Conservation (phyloP, 1,140 invertebrate species). For the Sarcophaga bullata region DNA sequence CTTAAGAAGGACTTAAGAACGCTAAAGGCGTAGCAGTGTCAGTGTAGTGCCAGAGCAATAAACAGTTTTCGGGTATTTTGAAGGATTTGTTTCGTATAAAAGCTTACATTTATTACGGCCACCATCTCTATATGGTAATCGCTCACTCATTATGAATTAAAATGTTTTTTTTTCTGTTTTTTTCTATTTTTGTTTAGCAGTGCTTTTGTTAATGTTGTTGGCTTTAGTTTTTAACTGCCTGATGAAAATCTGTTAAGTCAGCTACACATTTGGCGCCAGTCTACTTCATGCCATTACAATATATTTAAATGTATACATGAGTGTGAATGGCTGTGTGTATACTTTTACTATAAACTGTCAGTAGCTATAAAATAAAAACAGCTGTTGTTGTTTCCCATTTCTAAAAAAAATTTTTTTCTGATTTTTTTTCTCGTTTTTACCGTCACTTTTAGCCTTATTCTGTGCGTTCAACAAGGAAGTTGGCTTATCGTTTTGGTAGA, state of each 20-base stretch:
- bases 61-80: no score
- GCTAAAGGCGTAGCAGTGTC: no score
- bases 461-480: no score
- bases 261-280: constrained; percentile 45
- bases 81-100: no score
- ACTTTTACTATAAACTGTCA: background rate
- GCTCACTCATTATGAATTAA: no score
- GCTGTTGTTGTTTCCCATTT: background rate
- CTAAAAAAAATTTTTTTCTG: no score
- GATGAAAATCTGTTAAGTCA: constrained; percentile 45
- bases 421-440: background rate
- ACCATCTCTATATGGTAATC: no score
- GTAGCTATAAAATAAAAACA: background rate
- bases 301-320: background rate
- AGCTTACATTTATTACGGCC: no score
- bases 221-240: background rate
- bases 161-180: background rate
- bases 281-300: constrained; percentile 34
- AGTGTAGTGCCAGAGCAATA: no score
- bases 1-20: no score
- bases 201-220: background rate
- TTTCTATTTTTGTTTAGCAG: background rate
- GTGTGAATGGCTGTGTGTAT: background rate
- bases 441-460: no score
- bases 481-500: no score